These are phyloP conservation scores for Dolichotis patagonum DNA, from an alignment of 2,113 vertebrate genomes.

Conservation along the genomic window DNA sequence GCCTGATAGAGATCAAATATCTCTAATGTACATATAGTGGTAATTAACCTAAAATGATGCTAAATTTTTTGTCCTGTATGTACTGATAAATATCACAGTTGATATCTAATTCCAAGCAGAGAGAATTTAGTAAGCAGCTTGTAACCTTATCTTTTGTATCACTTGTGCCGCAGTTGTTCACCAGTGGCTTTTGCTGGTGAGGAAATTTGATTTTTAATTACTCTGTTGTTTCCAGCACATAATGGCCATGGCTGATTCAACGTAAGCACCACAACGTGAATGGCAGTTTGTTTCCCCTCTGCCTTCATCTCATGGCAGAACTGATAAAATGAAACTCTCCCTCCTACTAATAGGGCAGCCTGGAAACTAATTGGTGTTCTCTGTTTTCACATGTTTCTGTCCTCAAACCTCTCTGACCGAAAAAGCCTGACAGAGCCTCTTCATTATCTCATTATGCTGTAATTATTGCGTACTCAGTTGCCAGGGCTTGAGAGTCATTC, in stretches of 20 bases:
- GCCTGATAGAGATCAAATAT: conserved; percentile 77
- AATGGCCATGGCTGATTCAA: conserved; percentile 41
- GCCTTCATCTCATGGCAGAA: conserved; percentile 54
- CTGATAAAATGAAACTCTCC: conserved; percentile 68
- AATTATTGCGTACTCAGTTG: conserved; percentile 78
- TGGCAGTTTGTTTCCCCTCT: conserved; percentile 34
- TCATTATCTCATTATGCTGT: conserved; percentile 84
- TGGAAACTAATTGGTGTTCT: conserved; percentile 84
- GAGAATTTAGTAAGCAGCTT: not conserved
- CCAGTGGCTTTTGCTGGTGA: conserved; percentile 15
- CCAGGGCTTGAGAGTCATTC: conserved; percentile 75
- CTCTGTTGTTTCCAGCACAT: conserved; percentile 11
- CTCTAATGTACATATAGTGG: conserved; percentile 73
- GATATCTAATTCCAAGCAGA: conserved; percentile 30
- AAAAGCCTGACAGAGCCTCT: conserved; percentile 76
- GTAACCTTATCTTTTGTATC: not conserved
- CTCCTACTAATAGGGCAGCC: conserved; percentile 66
- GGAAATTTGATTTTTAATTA: conserved; percentile 70
- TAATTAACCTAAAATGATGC: conserved; percentile 75
- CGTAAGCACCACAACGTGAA: not conserved
- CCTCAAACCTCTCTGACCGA: conserved; percentile 73
- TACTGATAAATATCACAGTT: conserved; percentile 70
- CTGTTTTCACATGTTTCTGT: conserved; percentile 81
- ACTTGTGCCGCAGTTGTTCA: not conserved
- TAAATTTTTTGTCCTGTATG: conserved; percentile 41